A percentile compares a stretch with the other conserved stretches of the same genome.
These are phyloP conservation scores for Drosophila ambigua DNA, from an alignment of 1,140 invertebrate genomes.

Conservation along the genomic window DNA sequence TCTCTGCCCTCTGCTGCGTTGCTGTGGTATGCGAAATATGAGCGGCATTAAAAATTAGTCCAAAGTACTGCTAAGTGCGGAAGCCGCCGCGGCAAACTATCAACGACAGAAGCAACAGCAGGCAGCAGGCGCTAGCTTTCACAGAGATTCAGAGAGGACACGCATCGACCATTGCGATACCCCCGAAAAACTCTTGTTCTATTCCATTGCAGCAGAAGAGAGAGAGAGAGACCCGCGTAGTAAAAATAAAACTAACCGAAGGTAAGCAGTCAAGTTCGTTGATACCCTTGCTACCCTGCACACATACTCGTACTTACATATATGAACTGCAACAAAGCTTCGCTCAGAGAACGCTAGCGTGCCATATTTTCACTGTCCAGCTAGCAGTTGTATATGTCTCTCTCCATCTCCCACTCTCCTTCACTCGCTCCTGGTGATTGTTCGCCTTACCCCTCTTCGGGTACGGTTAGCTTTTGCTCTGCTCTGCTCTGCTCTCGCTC, in stretches of 20 bases:
- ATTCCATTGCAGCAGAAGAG: no score
- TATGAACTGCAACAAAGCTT: constrained; percentile 34
- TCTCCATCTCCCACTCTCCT: not conserved
- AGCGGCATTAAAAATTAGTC: constrained; percentile 77
- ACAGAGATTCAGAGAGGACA: not conserved
- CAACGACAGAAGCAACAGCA: constrained; percentile 43
- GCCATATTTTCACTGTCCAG: constrained; percentile 76
- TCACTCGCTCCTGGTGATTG: not conserved
- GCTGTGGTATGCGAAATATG: constrained; percentile 53
- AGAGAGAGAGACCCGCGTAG: no score
- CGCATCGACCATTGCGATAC: constrained; percentile 5
- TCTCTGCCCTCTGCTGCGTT: not conserved
- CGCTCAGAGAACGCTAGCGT: constrained; percentile 34
- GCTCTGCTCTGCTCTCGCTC: not conserved
- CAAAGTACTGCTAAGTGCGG: constrained; percentile 76
- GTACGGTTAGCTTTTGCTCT: not conserved
- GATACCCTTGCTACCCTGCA: constrained; percentile 24
- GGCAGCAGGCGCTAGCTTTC: not conserved
- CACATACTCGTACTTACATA: not conserved
- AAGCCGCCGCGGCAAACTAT: constrained; percentile 62
- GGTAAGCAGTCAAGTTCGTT: not conserved
- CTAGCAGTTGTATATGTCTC: constrained; percentile 42
- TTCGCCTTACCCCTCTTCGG: not conserved
- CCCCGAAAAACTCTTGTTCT: no score
- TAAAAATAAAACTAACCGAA: not conserved